phyloP scores from a whole-genome alignment of 1,140 invertebrate species.

The Drosophila melanogaster region DNA sequence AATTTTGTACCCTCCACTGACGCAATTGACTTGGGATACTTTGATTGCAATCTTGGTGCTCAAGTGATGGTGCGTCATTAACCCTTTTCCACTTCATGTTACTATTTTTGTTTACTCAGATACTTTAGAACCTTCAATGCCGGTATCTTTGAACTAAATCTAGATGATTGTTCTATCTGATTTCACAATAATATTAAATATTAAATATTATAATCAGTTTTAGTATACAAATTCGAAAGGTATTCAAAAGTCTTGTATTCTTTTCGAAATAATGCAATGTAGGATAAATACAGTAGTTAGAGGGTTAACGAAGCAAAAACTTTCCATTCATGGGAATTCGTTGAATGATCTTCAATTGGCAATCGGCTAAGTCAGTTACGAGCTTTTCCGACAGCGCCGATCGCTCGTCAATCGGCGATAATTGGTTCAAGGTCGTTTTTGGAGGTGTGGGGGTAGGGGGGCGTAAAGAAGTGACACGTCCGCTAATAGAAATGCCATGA shows the following conservation, averaged over 20 bases:
- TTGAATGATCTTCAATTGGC: constrained; percentile 29
- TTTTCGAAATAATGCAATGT: background rate
- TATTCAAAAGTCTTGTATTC: too few species aligned
- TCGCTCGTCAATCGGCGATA: constrained; percentile 36
- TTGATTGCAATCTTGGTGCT: constrained; percentile 3
- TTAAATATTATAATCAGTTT: too few species aligned
- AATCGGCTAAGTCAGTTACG: constrained; percentile 30
- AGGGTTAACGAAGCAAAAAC: constrained; percentile 20
- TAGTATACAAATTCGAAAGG: too few species aligned
- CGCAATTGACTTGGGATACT: constrained; percentile 2
- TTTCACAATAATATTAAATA: background rate
- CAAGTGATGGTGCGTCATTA: constrained; percentile 27
- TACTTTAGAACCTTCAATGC: background rate
- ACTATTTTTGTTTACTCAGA: background rate
- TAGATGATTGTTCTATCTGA: background rate
- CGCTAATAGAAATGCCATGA: constrained; percentile 2
- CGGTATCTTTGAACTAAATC: background rate
- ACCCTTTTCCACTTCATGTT: background rate
- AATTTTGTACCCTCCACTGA: constrained; percentile 6
- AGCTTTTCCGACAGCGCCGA: constrained; percentile 34
- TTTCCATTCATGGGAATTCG: constrained; percentile 31
- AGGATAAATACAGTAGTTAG: background rate
- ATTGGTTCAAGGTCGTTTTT: constrained; percentile 34
- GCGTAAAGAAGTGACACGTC: constrained; percentile 10
- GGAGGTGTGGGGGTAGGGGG: background rate